These are phyloP conservation scores for Camelus bactrianus DNA, from an alignment of 2,113 vertebrate species.

Conservation along the genomic window DNA sequence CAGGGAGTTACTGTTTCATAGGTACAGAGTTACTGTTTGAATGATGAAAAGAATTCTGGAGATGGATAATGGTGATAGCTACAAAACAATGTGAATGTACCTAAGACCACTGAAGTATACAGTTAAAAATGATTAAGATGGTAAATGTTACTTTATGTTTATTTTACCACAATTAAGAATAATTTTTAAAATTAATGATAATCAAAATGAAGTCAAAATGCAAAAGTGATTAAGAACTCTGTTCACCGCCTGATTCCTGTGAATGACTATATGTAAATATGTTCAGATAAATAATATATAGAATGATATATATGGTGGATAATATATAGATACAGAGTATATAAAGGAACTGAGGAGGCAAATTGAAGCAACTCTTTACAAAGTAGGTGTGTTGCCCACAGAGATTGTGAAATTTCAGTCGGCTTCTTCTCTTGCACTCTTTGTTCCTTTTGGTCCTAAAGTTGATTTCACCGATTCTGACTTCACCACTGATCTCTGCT, in stretches of 20 bases:
- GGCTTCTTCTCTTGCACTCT: neutral
- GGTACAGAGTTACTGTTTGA: neutral
- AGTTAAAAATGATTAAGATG: neutral
- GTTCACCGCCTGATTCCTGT: neutral
- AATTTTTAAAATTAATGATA: neutral
- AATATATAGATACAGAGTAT: neutral
- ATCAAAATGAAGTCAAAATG: neutral
- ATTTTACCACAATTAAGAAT: neutral
- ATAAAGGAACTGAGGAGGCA: neutral
- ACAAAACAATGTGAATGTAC: neutral
- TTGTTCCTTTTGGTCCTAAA: neutral
- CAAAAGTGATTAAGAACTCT: neutral
- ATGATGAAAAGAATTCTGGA: neutral
- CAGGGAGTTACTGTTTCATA: neutral
- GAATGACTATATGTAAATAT: neutral
- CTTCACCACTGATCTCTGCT: neutral
- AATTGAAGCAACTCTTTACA: neutral
- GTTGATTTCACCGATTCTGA: neutral
- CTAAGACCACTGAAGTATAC: neutral
- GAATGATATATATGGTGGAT: neutral
- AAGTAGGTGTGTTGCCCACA: neutral
- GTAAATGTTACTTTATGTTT: neutral
- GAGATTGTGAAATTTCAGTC: neutral
- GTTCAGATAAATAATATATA: neutral
- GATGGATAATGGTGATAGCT: neutral